Conservation (phyloP, 2,888 invertebrate species). For the Girardia tigrina region DNA sequence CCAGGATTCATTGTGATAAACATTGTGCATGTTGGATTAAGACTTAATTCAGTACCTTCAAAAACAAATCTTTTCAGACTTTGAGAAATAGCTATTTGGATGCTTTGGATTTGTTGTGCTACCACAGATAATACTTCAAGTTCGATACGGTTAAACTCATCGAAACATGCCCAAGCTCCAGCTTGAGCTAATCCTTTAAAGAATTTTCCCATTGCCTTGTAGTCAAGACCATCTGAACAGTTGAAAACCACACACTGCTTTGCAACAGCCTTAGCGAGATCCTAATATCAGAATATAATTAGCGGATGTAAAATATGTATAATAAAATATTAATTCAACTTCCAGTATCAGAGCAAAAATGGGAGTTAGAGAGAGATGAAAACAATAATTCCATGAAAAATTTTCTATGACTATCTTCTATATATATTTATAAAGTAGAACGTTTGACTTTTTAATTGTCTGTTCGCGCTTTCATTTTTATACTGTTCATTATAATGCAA, state of each 20-base stretch:
- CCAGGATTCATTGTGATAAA: conserved; percentile 53
- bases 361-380: too few species aligned
- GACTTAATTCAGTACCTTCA: conserved; percentile 50
- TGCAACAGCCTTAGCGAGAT: conserved; percentile 65
- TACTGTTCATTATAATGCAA: too few species aligned
- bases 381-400: too few species aligned
- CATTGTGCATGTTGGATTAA: conserved; percentile 50
- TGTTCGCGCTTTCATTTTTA: too few species aligned
- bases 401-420: too few species aligned
- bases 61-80: conserved; percentile 67
- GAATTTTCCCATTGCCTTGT: conserved; percentile 52
- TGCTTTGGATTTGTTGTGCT: conserved; percentile 78
- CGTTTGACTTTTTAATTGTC: too few species aligned
- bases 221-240: conserved; percentile 53
- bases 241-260: conserved; percentile 54
- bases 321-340: too few species aligned
- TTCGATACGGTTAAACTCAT: conserved; percentile 79
- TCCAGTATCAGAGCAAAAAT: too few species aligned
- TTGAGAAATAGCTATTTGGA: conserved; percentile 71
- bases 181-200: conserved; percentile 54
- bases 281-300: conserved; percentile 51
- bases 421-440: too few species aligned
- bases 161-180: conserved; percentile 71
- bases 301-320: too few species aligned
- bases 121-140: conserved; percentile 79